These are phyloP conservation scores for Scrobipalpa costella DNA, from an alignment of 2,888 invertebrate species.

Conservation along the genomic window DNA sequence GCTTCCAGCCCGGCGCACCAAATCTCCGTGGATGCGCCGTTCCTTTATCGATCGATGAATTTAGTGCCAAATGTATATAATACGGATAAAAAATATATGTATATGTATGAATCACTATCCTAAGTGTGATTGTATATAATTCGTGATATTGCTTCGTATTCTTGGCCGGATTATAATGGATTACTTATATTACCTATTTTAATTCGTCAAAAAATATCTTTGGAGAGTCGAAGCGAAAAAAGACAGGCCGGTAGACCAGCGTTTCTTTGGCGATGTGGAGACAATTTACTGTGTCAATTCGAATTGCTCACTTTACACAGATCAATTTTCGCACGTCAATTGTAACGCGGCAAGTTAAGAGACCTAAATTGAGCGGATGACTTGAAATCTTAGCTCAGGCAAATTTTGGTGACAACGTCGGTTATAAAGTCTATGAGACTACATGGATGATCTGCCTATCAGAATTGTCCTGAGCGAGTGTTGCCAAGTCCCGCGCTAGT, in stretches of 20 bases:
- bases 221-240: conserved; percentile 38
- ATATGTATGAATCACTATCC: conserved; percentile 50
- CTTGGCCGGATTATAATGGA: conserved; percentile 35
- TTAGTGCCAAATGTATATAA: conserved; percentile 79
- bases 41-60: conserved; percentile 53
- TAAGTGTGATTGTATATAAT: conserved; percentile 45
- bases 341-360: conserved; percentile 35
- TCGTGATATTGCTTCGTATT: conserved; percentile 38
- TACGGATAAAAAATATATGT: conserved; percentile 54
- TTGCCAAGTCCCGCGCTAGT: conserved; percentile 5
- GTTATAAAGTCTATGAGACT: conserved; percentile 13
- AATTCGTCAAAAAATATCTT: conserved; percentile 32
- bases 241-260: conserved; percentile 38
- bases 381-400: background rate
- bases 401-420: background rate
- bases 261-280: conserved; percentile 36
- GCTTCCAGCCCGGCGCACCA: conserved; percentile 32
- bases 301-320: conserved; percentile 57
- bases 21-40: conserved; percentile 29
- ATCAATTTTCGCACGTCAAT: conserved; percentile 64
- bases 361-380: conserved; percentile 1
- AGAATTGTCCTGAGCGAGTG: background rate
- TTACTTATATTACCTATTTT: conserved; percentile 27
- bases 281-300: conserved; percentile 53
- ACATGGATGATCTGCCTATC: background rate